Percentiles rank a stretch among this genome's conserved stretches.
Evolutionary conservation across 2,888 invertebrate genomes (phyloP).

Genomic region (Autographa gamma): DNA sequence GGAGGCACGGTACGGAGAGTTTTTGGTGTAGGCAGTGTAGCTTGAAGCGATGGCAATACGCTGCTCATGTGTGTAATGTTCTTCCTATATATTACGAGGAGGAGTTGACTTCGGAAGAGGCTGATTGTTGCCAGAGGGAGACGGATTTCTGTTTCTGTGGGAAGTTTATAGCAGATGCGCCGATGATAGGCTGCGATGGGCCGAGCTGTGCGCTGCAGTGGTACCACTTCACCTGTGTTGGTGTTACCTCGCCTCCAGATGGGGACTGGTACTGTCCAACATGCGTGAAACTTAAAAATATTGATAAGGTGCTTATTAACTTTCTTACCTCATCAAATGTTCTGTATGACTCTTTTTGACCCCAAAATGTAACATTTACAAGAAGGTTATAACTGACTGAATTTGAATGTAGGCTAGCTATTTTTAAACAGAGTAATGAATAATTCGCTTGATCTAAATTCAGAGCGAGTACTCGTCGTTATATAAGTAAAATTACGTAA

Average conservation of each 20-base stretch:
- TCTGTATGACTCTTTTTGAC: not conserved
- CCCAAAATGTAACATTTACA: too few relatives aligned
- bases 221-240: conserved; percentile 79
- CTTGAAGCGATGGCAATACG: conserved; percentile 73
- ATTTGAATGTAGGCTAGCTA: too few relatives aligned
- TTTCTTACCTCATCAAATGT: not conserved
- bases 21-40: conserved; percentile 68
- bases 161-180: conserved; percentile 63
- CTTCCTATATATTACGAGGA: conserved; percentile 70
- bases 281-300: conserved; percentile 58
- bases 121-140: conserved; percentile 54
- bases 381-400: not conserved
- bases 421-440: not conserved
- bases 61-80: conserved; percentile 74
- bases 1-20: conserved; percentile 80
- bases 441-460: not conserved
- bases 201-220: conserved; percentile 70
- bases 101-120: conserved; percentile 43
- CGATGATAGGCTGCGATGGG: conserved; percentile 80
- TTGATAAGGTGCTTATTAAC: conserved; percentile 46
- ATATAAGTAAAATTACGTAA: not conserved
- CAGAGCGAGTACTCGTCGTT: not conserved
- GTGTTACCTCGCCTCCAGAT: conserved; percentile 69
- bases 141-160: conserved; percentile 74
- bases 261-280: conserved; percentile 78